Evolutionary conservation across 2,113 vertebrate species (phyloP).

Genomic region (Cyanoliseus patagonus): DNA sequence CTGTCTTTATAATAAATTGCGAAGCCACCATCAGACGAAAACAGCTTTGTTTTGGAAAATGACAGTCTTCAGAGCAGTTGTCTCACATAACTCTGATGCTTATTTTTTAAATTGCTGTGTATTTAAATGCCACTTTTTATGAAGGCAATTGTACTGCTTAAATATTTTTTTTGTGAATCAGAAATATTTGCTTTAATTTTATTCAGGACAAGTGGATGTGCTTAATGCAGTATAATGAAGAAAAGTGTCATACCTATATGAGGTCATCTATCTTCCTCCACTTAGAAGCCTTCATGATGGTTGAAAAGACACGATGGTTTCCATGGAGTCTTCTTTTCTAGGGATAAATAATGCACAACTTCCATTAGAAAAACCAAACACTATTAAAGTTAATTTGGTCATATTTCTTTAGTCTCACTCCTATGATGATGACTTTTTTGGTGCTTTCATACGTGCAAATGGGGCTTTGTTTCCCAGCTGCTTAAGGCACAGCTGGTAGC

Average conservation of each 20-base stretch:
- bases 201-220: neutral
- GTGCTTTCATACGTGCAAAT: neutral
- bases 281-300: neutral
- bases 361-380: neutral
- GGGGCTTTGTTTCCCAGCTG: neutral
- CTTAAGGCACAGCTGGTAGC: neutral
- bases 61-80: neutral
- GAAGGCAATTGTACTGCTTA: neutral
- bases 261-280: neutral
- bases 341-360: neutral
- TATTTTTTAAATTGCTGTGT: slow-evolving; percentile 32
- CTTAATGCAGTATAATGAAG: neutral
- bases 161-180: neutral
- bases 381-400: neutral
- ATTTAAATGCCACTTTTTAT: slow-evolving; percentile 28
- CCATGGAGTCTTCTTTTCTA: neutral
- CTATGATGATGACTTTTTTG: neutral
- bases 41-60: slow-evolving; percentile 10
- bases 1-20: neutral
- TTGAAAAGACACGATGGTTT: neutral
- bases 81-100: neutral
- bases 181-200: neutral
- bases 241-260: neutral
- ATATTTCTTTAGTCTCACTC: neutral
- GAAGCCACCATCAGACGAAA: neutral